These are phyloP conservation scores for Hesperia comma DNA, from an alignment of 2,888 invertebrate species.

Conservation along the genomic window DNA sequence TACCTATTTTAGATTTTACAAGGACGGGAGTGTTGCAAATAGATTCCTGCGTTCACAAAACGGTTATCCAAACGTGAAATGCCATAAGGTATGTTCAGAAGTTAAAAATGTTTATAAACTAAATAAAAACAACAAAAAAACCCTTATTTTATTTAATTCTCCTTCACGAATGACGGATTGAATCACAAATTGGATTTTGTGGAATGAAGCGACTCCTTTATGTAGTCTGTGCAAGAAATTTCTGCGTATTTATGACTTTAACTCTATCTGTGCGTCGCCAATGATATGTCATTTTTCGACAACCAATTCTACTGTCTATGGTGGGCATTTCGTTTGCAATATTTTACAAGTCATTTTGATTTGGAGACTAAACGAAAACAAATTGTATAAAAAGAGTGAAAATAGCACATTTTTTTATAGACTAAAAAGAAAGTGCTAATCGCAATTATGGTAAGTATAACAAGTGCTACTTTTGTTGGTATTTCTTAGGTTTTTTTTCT, in stretches of 20 bases:
- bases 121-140: no score
- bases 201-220: no score
- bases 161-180: no score
- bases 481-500: neutral
- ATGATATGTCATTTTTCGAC: slow-evolving; percentile 78
- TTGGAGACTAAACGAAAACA: neutral
- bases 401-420: neutral
- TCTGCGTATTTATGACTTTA: slow-evolving; percentile 9
- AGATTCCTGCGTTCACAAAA: no score
- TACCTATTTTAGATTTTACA: no score
- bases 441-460: slow-evolving; percentile 16
- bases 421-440: neutral
- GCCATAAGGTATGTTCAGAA: no score
- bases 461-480: neutral
- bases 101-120: no score
- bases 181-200: no score
- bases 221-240: neutral
- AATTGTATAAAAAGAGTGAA: neutral
- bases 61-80: no score
- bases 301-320: neutral
- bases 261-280: slow-evolving; percentile 8
- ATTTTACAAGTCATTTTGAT: slow-evolving; percentile 22
- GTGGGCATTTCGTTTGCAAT: slow-evolving; percentile 46
- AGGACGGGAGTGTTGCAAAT: no score
- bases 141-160: no score